Conservation (phyloP, 1,140 invertebrate genomes). For the Eubasilissa regina region DNA sequence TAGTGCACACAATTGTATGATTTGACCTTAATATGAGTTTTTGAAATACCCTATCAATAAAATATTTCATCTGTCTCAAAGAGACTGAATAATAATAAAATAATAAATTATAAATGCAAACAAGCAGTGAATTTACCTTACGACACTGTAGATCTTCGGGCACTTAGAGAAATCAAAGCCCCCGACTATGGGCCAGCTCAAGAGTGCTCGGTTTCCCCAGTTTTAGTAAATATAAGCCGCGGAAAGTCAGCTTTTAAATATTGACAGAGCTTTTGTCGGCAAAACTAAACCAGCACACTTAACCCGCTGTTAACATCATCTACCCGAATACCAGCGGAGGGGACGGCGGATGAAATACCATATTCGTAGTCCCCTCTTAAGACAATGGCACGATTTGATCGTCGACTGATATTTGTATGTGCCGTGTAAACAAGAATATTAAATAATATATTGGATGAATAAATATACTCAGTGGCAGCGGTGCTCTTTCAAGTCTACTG, state of each 20-base stretch:
- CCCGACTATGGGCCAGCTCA: conserved; percentile 16
- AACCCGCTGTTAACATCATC: conserved; percentile 45
- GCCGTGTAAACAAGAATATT: conserved; percentile 58
- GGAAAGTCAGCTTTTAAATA: conserved; percentile 56
- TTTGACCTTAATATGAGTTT: no score
- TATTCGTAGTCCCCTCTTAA: conserved; percentile 39
- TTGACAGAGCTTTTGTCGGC: conserved; percentile 59
- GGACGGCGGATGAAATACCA: conserved; percentile 22
- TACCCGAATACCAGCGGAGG: conserved; percentile 26
- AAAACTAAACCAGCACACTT: conserved; percentile 43
- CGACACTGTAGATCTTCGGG: neutral
- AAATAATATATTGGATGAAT: conserved; percentile 55
- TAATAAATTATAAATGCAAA: conserved; percentile 19
- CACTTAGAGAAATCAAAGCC: conserved; percentile 34
- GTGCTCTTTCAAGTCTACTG: conserved; percentile 31
- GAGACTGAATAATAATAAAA: no score
- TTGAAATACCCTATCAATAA: no score
- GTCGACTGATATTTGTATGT: conserved; percentile 55
- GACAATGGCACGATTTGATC: conserved; percentile 47
- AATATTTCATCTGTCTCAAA: no score
- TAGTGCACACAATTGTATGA: no score
- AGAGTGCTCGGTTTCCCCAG: conserved; percentile 36
- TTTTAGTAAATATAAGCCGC: conserved; percentile 41
- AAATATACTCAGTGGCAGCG: conserved; percentile 32
- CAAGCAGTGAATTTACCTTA: conserved; percentile 14